A percentile compares a stretch with the other conserved stretches of the same genome.
phyloP scores from a whole-genome alignment of 1,140 invertebrate genomes.

The Muscidifurax raptorellus region DNA sequence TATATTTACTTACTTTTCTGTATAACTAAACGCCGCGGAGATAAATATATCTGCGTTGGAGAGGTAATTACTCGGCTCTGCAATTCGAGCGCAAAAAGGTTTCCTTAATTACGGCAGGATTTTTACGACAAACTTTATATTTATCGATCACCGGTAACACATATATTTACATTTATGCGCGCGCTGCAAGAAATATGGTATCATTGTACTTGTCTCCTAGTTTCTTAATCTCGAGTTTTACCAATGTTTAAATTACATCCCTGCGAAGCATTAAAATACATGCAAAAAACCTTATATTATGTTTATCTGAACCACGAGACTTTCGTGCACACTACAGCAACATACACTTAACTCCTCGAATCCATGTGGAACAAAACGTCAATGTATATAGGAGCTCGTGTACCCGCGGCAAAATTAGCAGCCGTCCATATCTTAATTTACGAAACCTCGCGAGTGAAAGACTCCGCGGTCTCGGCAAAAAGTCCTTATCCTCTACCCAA shows the following conservation, averaged over 20 bases:
- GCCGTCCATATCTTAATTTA: background rate
- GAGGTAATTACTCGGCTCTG: background rate
- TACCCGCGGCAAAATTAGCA: background rate
- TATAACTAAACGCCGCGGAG: background rate
- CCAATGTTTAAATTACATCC: no score
- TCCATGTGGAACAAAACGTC: background rate
- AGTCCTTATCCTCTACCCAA: background rate
- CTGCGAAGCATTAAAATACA: no score
- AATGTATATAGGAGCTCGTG: no score
- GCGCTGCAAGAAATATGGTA: no score
- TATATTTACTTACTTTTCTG: slow-evolving; percentile 9
- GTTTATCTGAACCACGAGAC: background rate
- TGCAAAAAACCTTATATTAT: background rate
- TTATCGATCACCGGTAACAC: background rate
- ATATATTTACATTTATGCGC: background rate
- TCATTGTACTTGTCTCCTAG: no score
- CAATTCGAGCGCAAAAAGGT: slow-evolving; percentile 3
- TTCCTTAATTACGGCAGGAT: slow-evolving; percentile 15
- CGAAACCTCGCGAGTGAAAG: background rate
- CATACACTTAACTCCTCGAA: background rate
- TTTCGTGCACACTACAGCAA: background rate
- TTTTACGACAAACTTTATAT: background rate
- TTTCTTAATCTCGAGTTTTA: no score
- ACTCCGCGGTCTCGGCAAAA: background rate
- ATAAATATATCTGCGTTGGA: background rate